Percentiles rank a stretch among this genome's conserved stretches.
These are phyloP conservation scores for Dipus sagitta DNA, from an alignment of 2,797 vertebrate genomes.

Conservation along the genomic window DNA sequence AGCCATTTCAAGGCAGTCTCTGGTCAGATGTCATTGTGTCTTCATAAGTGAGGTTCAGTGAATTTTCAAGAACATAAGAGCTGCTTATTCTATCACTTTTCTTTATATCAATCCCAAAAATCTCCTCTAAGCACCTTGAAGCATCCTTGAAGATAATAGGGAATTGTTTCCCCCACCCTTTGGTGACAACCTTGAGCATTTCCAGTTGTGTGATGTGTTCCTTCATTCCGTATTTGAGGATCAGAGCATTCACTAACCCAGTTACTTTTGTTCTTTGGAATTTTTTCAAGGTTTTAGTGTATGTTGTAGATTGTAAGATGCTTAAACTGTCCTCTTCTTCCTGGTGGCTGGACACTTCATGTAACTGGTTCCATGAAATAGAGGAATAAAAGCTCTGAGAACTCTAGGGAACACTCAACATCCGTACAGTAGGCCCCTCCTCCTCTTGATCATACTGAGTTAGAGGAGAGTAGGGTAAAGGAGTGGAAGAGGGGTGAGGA, in stretches of 20 bases:
- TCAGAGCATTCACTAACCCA: slow-evolving; percentile 38
- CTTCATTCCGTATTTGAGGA: slow-evolving; percentile 54
- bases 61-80: slow-evolving; percentile 47
- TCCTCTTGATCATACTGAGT: neutral
- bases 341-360: neutral
- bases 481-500: neutral
- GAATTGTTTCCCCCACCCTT: neutral
- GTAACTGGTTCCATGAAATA: neutral
- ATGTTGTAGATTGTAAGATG: fast-evolving
- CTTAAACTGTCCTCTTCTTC: neutral
- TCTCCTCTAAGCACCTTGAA: slow-evolving; percentile 48
- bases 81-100: neutral
- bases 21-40: neutral
- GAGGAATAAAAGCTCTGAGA: neutral
- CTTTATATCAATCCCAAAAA: slow-evolving; percentile 69
- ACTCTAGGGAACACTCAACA: neutral
- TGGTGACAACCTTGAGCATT: neutral
- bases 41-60: slow-evolving; percentile 49
- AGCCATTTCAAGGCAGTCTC: slow-evolving; percentile 53
- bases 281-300: neutral
- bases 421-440: neutral
- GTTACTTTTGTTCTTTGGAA: neutral
- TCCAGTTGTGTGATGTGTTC: slow-evolving; percentile 38
- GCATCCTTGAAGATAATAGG: slow-evolving; percentile 54
- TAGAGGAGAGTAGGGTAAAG: neutral